Percentiles rank a stretch among this genome's conserved stretches.
phyloP scores from a whole-genome alignment of 2,888 invertebrate genomes.

The Hoplodrina ambigua region DNA sequence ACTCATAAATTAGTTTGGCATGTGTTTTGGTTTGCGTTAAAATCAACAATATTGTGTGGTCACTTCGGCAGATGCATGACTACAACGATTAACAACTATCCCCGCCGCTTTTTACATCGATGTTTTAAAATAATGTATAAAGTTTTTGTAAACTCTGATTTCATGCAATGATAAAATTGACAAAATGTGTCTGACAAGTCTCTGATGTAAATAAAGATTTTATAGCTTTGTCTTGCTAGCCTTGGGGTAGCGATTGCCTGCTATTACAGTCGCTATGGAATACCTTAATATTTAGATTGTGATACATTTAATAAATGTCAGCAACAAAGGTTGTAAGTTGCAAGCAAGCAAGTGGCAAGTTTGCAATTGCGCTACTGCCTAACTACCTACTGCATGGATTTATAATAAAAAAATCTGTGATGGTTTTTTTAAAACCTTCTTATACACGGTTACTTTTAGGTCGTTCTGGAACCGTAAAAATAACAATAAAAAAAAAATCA shows the following conservation, averaged over 20 bases:
- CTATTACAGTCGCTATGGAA: not conserved
- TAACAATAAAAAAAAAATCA: no score
- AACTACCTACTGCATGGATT: not conserved
- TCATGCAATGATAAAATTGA: constrained; percentile 36
- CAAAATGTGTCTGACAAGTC: constrained; percentile 27
- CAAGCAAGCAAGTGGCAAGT: no score
- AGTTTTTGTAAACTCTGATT: constrained; percentile 30
- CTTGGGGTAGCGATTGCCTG: not conserved
- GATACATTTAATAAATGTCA: not conserved
- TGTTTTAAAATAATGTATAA: constrained; percentile 21
- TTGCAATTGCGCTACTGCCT: not conserved
- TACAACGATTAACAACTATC: constrained; percentile 19
- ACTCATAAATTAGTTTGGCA: constrained; percentile 69
- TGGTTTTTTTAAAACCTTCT: not conserved
- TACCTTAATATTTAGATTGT: not conserved
- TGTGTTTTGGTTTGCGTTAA: constrained; percentile 65
- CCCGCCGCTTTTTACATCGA: constrained; percentile 27
- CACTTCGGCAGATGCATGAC: constrained; percentile 45
- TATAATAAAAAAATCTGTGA: not conserved
- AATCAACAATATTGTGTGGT: constrained; percentile 65
- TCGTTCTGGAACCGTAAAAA: no score
- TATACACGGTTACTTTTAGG: no score
- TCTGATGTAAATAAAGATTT: constrained; percentile 19
- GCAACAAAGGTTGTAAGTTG: no score
- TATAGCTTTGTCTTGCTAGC: not conserved